Base-by-base conservation (phyloP, 2,113 vertebrate species). In the Colius striatus region DNA sequence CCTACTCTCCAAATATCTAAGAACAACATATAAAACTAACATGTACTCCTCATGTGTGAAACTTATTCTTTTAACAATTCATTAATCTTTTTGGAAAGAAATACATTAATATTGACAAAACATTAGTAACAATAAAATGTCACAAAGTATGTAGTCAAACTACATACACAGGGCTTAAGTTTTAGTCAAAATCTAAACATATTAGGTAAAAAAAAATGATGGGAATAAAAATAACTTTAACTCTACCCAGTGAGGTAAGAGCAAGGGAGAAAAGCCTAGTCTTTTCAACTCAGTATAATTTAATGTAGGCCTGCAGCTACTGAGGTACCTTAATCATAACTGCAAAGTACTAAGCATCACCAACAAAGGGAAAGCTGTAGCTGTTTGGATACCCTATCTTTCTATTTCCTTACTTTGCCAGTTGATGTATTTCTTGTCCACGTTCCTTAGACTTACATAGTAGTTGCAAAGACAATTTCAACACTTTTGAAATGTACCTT, bases 71-170 rank as follows among this genome's bases (percentile, higher is more conserved):
- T 25, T 36, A 81, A 75, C 16, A 48, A 51, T 23, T 77, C 17
- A 10, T 60, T n/a, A 58, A n/a, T 45, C 25, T 70, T 72, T 71
- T 57, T 21, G 10, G 25, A 87, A 84, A 84, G 21, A 62, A 54
- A 71, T 36, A 68, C 1, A 3, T 57, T n/a, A 48, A 36, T n/a
- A 66, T 3, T 0, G 0, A 68, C 20, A 78, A 92, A 67, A 83
- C 10, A 14, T 19, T 8, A 77, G 5, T n/a, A 85, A 73, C n/a
- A 78, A 53, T 16, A 75, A 78, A 61, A 81, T 8, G 10, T 65
- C 75, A 90, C 47, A 54, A 80, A 73, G 43, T 22, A 58, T 6
- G 20, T 34, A 34, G 55, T 67, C 75, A 58, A 91, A 88, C 20
- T 16, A 60, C 20, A 85, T 18, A 63, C 4, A 26, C 0, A 0